Evolutionary conservation across 1,140 invertebrate genomes (phyloP).

Genomic region (Asobara japonica): DNA sequence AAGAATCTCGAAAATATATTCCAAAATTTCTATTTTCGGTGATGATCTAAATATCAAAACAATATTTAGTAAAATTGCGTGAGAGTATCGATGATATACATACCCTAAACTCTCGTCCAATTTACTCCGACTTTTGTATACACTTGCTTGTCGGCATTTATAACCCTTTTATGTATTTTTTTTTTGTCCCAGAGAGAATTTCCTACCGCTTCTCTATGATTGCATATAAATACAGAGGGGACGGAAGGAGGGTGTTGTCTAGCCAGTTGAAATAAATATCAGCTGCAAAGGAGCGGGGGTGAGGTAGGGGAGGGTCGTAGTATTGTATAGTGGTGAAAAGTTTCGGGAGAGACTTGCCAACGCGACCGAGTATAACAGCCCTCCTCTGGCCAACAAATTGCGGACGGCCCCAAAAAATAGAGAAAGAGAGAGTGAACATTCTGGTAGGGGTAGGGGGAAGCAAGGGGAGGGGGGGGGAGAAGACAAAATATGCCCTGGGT

Average conservation of each 20-base stretch:
- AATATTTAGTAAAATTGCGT: too few relatives aligned
- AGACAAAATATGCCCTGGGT: conserved; percentile 9
- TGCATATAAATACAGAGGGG: neutral
- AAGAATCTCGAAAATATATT: too few relatives aligned
- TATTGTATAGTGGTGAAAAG: conserved; percentile 17
- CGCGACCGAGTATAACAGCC: conserved; percentile 20
- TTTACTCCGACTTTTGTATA: neutral
- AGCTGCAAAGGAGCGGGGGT: neutral
- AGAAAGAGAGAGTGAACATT: neutral
- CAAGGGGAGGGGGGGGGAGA: neutral
- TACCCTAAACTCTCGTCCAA: neutral
- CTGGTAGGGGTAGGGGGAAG: neutral
- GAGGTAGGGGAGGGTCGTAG: neutral
- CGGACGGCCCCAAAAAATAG: conserved; percentile 1
- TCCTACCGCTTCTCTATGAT: neutral
- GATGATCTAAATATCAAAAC: too few relatives aligned
- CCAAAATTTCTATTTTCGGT: too few relatives aligned
- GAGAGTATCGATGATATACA: too few relatives aligned
- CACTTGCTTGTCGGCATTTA: neutral
- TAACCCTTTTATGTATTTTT: neutral
- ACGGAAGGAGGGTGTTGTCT: neutral
- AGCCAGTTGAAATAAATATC: conserved; percentile 27
- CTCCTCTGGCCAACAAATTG: conserved; percentile 28
- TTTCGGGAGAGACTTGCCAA: conserved; percentile 24
- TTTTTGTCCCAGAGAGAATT: neutral